Percentiles rank a stretch among this genome's conserved stretches.
phyloP scores from a whole-genome alignment of 2,888 invertebrate species.

The Perdita meconis region DNA sequence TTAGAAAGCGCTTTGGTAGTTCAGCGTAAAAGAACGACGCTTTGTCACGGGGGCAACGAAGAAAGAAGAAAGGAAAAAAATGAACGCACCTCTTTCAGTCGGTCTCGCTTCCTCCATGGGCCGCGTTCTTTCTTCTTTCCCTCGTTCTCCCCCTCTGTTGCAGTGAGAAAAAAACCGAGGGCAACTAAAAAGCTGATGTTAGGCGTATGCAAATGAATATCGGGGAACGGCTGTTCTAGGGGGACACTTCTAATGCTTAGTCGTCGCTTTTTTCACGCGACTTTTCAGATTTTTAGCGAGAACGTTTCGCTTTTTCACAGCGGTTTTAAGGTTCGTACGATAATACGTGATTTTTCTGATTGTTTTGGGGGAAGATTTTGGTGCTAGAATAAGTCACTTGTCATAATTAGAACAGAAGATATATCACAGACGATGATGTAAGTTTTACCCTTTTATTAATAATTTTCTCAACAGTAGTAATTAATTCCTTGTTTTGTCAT shows the following conservation, averaged over 20 bases:
- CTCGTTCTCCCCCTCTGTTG: slow-evolving; percentile 41
- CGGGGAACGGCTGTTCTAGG: slow-evolving; percentile 27
- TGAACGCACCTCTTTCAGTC: slow-evolving; percentile 55
- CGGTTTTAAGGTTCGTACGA: too few species aligned
- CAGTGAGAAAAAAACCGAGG: slow-evolving; percentile 49
- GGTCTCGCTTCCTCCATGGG: slow-evolving; percentile 38
- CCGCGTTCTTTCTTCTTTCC: slow-evolving; percentile 13
- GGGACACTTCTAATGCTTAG: slow-evolving; percentile 36
- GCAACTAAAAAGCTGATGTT: slow-evolving; percentile 63
- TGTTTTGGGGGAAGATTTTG: too few species aligned
- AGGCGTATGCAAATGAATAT: slow-evolving; percentile 63
- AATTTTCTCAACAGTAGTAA: too few species aligned
- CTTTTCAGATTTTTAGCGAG: slow-evolving; percentile 27
- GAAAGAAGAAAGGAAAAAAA: slow-evolving; percentile 34
- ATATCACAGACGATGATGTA: too few species aligned
- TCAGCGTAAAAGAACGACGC: slow-evolving; percentile 65
- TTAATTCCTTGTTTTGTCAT: too few species aligned
- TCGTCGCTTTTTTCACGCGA: slow-evolving; percentile 18
- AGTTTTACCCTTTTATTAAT: too few species aligned
- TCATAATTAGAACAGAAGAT: too few species aligned
- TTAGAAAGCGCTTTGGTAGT: slow-evolving; percentile 70
- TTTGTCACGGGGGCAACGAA: slow-evolving; percentile 57
- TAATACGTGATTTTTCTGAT: background rate
- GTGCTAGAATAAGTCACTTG: too few species aligned
- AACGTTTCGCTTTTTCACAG: background rate